Percentiles rank a stretch among this genome's conserved stretches.
phyloP scores from a whole-genome alignment of 2,888 invertebrate species.

The Pinctada fucata region DNA sequence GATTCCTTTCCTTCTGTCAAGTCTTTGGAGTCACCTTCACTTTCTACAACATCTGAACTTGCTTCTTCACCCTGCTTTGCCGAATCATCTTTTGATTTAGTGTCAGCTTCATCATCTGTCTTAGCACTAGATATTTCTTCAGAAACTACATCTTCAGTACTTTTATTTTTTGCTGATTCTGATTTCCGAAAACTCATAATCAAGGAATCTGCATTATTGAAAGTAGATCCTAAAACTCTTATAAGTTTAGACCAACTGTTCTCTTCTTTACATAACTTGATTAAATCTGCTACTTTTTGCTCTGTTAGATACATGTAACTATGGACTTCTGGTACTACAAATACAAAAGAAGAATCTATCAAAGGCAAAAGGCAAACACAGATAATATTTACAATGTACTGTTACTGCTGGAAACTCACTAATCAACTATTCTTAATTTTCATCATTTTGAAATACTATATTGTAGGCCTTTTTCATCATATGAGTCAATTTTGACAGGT shows the following conservation, averaged over 20 bases:
- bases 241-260: slow-evolving; percentile 85
- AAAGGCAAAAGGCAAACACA: background rate
- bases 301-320: slow-evolving; percentile 82
- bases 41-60: slow-evolving; percentile 89
- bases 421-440: background rate
- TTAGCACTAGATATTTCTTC: slow-evolving; percentile 88
- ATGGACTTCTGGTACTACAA: slow-evolving; percentile 15
- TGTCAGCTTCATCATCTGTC: slow-evolving; percentile 86
- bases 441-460: too few relatives aligned
- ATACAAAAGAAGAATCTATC: background rate
- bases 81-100: slow-evolving; percentile 83
- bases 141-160: slow-evolving; percentile 83
- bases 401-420: background rate
- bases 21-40: slow-evolving; percentile 50
- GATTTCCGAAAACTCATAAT: slow-evolving; percentile 84
- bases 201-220: slow-evolving; percentile 83
- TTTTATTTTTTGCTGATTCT: slow-evolving; percentile 20
- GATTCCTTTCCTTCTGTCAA: slow-evolving; percentile 37
- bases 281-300: slow-evolving; percentile 85
- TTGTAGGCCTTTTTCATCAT: too few relatives aligned
- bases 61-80: slow-evolving; percentile 86
- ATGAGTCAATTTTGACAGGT: too few relatives aligned
- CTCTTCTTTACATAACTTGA: slow-evolving; percentile 85
- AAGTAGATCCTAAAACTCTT: slow-evolving; percentile 87
- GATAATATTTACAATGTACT: background rate